Percentiles rank a stretch among this genome's conserved stretches.
Evolutionary conservation across 2,797 vertebrate species (phyloP).

Genomic region (Cryptoprocta ferox): DNA sequence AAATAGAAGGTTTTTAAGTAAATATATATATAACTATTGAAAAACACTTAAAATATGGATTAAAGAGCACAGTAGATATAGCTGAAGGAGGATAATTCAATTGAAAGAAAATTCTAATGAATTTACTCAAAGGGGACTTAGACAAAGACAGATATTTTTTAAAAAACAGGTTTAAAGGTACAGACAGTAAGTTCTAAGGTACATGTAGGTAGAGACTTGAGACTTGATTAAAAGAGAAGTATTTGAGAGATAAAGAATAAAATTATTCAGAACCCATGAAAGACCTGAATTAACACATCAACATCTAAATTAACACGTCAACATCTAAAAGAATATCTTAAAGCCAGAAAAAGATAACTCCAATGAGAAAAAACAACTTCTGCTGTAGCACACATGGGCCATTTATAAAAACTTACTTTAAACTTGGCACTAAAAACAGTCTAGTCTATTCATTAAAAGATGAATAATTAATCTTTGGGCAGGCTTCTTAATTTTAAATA

Average conservation of each 20-base stretch:
- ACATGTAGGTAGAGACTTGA: not conserved
- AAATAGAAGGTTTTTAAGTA: not conserved
- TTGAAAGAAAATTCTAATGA: not conserved
- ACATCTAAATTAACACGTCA: too few relatives aligned
- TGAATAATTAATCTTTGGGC: not conserved
- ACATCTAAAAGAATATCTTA: not conserved
- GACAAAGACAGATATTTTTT: not conserved
- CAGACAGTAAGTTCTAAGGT: not conserved
- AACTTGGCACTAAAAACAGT: too few relatives aligned
- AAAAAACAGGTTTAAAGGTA: not conserved
- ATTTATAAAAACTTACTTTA: too few relatives aligned
- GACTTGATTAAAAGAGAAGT: not conserved
- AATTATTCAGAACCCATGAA: not conserved
- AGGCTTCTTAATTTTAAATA: not conserved
- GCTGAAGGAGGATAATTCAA: not conserved
- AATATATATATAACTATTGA: not conserved
- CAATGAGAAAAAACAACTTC: too few relatives aligned
- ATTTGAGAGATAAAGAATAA: not conserved
- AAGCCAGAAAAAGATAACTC: not conserved
- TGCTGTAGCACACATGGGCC: too few relatives aligned
- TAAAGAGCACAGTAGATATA: not conserved
- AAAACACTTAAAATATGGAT: not conserved
- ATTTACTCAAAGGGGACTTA: not conserved
- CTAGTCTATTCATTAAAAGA: too few relatives aligned
- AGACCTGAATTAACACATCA: not conserved